A percentile compares a stretch with the other conserved stretches of the same genome.
Conservation (phyloP, 2,113 vertebrate genomes). For the Eubucco bourcierii region DNA sequence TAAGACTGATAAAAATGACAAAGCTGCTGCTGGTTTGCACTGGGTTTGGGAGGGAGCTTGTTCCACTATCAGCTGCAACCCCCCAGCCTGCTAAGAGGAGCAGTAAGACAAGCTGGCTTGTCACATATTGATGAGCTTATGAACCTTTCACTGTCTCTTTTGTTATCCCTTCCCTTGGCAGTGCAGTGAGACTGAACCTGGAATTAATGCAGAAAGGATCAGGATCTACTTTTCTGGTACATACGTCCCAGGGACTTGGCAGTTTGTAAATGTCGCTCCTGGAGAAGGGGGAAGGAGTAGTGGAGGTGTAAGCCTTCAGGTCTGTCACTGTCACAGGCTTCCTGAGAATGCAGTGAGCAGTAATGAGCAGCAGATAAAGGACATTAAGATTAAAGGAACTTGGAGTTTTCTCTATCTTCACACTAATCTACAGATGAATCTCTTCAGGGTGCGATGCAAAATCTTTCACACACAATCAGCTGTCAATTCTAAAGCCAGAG, state of each 20-base stretch:
- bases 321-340: constrained; percentile 50
- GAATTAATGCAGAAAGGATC: constrained; percentile 8
- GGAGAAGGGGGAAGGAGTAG: neutral
- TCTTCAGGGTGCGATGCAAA: constrained; percentile 54
- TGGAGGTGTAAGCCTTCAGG: neutral
- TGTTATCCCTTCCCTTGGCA: constrained; percentile 54
- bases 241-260: neutral
- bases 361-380: constrained; percentile 66
- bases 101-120: constrained; percentile 33
- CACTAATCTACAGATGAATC: constrained; percentile 64
- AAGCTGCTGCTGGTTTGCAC: neutral
- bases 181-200: neutral
- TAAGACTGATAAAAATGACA: constrained; percentile 26
- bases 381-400: constrained; percentile 66
- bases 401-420: constrained; percentile 63
- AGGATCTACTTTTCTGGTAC: neutral
- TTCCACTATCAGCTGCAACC: constrained; percentile 7
- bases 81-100: constrained; percentile 6
- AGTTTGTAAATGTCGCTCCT: constrained; percentile 15
- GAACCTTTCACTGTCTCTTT: constrained; percentile 49
- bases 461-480: constrained; percentile 24
- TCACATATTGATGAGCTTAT: constrained; percentile 50
- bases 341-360: constrained; percentile 46
- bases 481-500: constrained; percentile 56
- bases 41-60: neutral